These are phyloP conservation scores for Diploscapter pachys DNA, from an alignment of 1,140 invertebrate genomes.

Conservation along the genomic window DNA sequence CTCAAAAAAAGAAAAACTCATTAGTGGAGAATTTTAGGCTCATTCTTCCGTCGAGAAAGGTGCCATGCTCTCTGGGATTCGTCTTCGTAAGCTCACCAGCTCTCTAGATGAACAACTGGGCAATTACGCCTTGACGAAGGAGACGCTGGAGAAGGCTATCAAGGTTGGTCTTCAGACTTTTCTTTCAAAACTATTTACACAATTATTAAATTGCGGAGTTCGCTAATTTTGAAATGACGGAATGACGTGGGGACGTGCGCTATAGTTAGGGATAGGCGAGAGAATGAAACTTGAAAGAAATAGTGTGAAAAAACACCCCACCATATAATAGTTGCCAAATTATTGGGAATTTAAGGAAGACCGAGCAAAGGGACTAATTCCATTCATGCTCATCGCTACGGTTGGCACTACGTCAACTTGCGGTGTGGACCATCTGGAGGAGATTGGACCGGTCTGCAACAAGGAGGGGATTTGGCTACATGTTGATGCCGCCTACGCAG, in stretches of 20 bases:
- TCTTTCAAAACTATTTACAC: too few species aligned
- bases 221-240: too few species aligned
- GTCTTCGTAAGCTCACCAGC: constrained; percentile 54
- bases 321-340: too few species aligned
- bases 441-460: constrained; percentile 77
- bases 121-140: constrained; percentile 44
- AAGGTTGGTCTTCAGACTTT: constrained; percentile 32
- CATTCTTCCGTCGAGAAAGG: constrained; percentile 92
- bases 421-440: constrained; percentile 80
- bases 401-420: constrained; percentile 87
- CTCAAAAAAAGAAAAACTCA: too few species aligned
- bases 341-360: constrained; percentile 65
- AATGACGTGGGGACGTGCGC: too few species aligned
- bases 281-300: too few species aligned
- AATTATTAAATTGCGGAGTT: too few species aligned
- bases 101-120: constrained; percentile 41
- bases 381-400: constrained; percentile 56
- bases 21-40: constrained; percentile 61
- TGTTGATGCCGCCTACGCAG: constrained; percentile 82
- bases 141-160: constrained; percentile 47
- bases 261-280: too few species aligned
- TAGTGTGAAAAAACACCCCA: too few species aligned
- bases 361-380: constrained; percentile 68
- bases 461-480: constrained; percentile 78
- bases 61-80: constrained; percentile 72